Evolutionary conservation across 2,888 invertebrate species (phyloP), one percentile per base, ranked within the genome.

Genomic region (Melipona bicolor): DNA sequence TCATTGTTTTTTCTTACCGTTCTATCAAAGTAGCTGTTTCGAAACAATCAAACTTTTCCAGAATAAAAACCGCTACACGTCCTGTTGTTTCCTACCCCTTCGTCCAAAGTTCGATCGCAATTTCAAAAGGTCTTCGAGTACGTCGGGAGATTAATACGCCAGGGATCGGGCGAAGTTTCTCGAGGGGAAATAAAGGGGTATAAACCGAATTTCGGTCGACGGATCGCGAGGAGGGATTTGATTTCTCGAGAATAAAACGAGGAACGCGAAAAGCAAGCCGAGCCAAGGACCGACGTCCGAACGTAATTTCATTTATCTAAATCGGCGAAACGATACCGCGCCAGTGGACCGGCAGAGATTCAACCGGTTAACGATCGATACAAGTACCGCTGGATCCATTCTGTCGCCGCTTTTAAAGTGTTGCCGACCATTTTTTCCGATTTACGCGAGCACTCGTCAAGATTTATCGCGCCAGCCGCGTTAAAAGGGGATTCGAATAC

Each of bases 351-450:
- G 21, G 59, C 49, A 80, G 75, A 71, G 72, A 81, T 56, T 76
- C 81, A 50, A 50, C 50, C 62, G 65, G 62, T 61, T 56, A 71
- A 75, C 75, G 82, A 52, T 76, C 70, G 82, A 81, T 74, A 61
- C 59, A 52, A 32, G n/a, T 52, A 54, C 27, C 56, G 36, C 6
- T 6, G 36, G 24, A 49, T 36, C 52, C 1, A 64, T 54, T 15
- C 27, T 49, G 49, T 56, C 72, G 54, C 56, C 62, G n/a, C 24
- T 49, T 75, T 82, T 71, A 75, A 81, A 81, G 67, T 68, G 81
- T 32, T 75, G 67, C 75, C 9, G 49, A 67, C 70, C 75, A 81
- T 83, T 83, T 83, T 83, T 81, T 83, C 76, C 68, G 75, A 83
- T 83, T 81, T 83, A 82, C 81, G 56, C 17, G 56, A 65, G 36